Conservation (phyloP, 2,888 invertebrate species). For the Agriopis marginaria region DNA sequence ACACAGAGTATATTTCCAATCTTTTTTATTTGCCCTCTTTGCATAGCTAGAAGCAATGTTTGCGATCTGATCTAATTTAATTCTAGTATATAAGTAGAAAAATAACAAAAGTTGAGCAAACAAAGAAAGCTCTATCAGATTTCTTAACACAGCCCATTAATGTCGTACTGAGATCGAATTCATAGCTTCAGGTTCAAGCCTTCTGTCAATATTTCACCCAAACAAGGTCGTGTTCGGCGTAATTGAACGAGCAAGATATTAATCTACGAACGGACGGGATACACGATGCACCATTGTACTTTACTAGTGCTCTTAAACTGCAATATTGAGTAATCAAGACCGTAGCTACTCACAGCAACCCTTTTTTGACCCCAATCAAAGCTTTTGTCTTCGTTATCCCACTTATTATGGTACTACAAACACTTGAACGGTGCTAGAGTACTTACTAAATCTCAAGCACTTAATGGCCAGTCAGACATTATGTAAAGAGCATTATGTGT, state of each 20-base stretch:
- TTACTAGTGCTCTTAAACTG: conserved; percentile 14
- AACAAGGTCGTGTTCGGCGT: conserved; percentile 55
- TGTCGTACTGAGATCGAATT: conserved; percentile 18
- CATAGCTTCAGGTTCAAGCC: conserved; percentile 30
- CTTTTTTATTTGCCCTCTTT: background rate
- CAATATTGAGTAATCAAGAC: background rate
- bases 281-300: conserved; percentile 34
- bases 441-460: conserved; percentile 36
- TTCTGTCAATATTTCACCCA: conserved; percentile 49
- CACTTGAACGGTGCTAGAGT: conserved; percentile 17
- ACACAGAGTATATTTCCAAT: background rate
- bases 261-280: conserved; percentile 44
- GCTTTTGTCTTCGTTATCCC: conserved; percentile 25
- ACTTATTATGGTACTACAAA: conserved; percentile 15
- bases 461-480: conserved; percentile 54
- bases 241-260: conserved; percentile 63
- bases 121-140: background rate
- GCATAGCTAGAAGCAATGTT: background rate
- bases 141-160: conserved; percentile 9
- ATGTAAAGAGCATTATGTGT: conserved; percentile 54
- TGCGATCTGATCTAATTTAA: background rate
- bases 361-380: conserved; percentile 16
- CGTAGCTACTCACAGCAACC: background rate
- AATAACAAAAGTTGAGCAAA: background rate
- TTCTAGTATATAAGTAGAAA: background rate